These are phyloP conservation scores for Paragorgia papillata DNA, from an alignment of 92 coral and sea anemone genomes.

Conservation along the genomic window DNA sequence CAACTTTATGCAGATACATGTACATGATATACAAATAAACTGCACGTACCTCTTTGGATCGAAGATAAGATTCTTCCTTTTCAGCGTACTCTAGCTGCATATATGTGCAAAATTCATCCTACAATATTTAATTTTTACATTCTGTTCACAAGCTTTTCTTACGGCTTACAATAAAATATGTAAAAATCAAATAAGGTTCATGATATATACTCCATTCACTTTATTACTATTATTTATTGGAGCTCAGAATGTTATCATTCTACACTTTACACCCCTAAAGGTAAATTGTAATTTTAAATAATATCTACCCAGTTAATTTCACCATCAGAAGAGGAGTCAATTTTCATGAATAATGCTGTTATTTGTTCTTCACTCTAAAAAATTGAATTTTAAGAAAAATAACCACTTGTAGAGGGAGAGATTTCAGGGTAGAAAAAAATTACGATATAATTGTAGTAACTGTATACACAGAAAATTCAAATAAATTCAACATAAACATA, in stretches of 20 bases:
- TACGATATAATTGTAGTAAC: too few species aligned
- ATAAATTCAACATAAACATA: too few species aligned
- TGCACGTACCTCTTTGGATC: slow-evolving; percentile 98
- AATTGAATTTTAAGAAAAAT: background rate
- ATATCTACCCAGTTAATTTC: slow-evolving; percentile 93
- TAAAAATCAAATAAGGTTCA: background rate
- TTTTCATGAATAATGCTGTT: slow-evolving; percentile 91
- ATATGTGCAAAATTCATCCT: slow-evolving; percentile 98
- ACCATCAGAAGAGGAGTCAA: slow-evolving; percentile 98
- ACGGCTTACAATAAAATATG: background rate
- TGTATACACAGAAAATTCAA: too few species aligned
- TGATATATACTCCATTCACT: background rate
- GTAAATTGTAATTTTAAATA: background rate
- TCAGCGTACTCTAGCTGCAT: slow-evolving; percentile 99
- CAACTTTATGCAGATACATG: too few species aligned
- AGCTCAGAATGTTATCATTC: too few species aligned
- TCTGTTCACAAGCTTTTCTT: slow-evolving; percentile 1
- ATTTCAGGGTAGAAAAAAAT: background rate
- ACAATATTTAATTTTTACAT: slow-evolving; percentile 3
- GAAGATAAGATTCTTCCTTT: slow-evolving; percentile 92
- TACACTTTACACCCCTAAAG: too few species aligned
- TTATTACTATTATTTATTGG: too few species aligned
- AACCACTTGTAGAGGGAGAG: background rate
- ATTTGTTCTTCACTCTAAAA: slow-evolving; percentile 89
- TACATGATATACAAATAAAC: too few species aligned